Evolutionary conservation across 2,113 vertebrate genomes (phyloP).

Genomic region (Mastomys coucha): DNA sequence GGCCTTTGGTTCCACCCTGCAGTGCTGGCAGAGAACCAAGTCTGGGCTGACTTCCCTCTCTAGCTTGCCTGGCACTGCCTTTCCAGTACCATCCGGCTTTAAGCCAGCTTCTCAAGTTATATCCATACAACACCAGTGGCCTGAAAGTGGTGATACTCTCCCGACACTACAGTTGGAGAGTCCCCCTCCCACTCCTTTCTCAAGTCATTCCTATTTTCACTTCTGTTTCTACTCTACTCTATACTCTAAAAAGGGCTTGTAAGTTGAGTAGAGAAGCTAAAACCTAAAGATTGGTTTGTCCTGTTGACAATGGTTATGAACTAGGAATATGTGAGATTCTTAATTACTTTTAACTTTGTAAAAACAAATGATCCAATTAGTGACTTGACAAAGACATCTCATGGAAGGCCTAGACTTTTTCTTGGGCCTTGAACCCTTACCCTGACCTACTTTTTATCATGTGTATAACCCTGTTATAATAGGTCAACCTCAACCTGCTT

Average conservation of each 20-base stretch:
- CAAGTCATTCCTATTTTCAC: not conserved
- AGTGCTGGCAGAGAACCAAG: slow-evolving; percentile 43
- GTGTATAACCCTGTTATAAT: not conserved
- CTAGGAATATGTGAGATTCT: not conserved
- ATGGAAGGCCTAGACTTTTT: slow-evolving; percentile 22
- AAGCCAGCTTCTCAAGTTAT: slow-evolving; percentile 63
- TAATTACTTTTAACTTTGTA: slow-evolving; percentile 28
- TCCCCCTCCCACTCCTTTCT: slow-evolving; percentile 15
- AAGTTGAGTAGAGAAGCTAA: not conserved
- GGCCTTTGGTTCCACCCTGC: slow-evolving; percentile 64
- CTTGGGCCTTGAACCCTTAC: not conserved
- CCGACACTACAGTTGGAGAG: not conserved
- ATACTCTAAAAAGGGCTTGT: not conserved
- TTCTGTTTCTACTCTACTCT: not conserved
- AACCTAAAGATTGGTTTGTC: not conserved
- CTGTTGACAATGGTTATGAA: not conserved
- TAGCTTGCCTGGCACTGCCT: slow-evolving; percentile 47
- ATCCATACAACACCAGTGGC: not conserved
- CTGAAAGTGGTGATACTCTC: not conserved
- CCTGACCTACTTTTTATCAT: slow-evolving; percentile 7
- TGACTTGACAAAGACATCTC: slow-evolving; percentile 24
- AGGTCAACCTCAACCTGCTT: not conserved
- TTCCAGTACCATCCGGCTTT: slow-evolving; percentile 49
- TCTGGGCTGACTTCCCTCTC: slow-evolving; percentile 66
- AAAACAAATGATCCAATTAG: slow-evolving; percentile 37